Conservation (phyloP, 2,888 invertebrate species). For the Neoaliturus tenellus region DNA sequence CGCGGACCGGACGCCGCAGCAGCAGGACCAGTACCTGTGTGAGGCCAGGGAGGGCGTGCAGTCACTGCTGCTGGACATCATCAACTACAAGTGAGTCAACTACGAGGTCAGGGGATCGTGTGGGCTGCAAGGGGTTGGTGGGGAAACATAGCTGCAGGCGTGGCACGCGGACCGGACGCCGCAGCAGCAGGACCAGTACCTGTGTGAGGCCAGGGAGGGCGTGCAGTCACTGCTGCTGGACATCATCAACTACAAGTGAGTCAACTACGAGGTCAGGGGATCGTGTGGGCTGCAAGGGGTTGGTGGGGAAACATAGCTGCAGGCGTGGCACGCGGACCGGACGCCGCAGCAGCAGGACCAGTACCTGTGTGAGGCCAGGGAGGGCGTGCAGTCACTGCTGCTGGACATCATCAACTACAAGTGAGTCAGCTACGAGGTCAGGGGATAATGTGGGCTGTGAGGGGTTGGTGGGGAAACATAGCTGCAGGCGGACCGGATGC, state of each 20-base stretch:
- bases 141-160: constrained; percentile 82
- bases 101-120: not conserved
- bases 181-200: constrained; percentile 85
- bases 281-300: too few species aligned
- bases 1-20: constrained; percentile 83
- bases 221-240: constrained; percentile 83
- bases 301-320: too few species aligned
- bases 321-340: constrained; percentile 88
- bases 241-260: constrained; percentile 84
- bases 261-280: not conserved
- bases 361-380: constrained; percentile 83
- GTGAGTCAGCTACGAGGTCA: too few species aligned
- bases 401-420: constrained; percentile 86
- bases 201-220: constrained; percentile 83
- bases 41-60: constrained; percentile 84
- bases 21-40: constrained; percentile 87
- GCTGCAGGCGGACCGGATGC: constrained; percentile 84
- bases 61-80: constrained; percentile 83
- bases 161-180: constrained; percentile 85
- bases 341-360: constrained; percentile 86
- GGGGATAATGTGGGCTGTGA: too few species aligned
- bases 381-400: constrained; percentile 82
- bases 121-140: too few species aligned
- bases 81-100: constrained; percentile 80
- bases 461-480: too few species aligned